These are phyloP conservation scores for Agrenia bidenticulata DNA, from an alignment of 2,888 invertebrate species.

Conservation along the genomic window DNA sequence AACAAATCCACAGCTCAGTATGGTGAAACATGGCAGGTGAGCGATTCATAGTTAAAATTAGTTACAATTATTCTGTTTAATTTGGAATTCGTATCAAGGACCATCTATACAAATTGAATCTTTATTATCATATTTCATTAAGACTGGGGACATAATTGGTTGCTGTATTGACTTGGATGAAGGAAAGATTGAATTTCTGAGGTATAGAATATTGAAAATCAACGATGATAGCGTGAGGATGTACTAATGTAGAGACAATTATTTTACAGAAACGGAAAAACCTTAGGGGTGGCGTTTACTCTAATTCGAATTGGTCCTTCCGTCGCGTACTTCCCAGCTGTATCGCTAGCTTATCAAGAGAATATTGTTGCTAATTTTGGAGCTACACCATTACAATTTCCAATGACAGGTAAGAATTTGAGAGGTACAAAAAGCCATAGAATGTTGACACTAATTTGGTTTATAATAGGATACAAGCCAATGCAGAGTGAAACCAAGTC, in stretches of 20 bases:
- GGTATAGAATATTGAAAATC: slow-evolving; percentile 17
- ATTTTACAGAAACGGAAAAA: slow-evolving; percentile 68
- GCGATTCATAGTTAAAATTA: background rate
- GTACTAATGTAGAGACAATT: no score
- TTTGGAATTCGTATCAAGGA: background rate
- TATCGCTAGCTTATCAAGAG: slow-evolving; percentile 75
- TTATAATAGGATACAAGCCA: slow-evolving; percentile 63
- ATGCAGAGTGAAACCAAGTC: slow-evolving; percentile 60
- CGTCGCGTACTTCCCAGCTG: slow-evolving; percentile 76
- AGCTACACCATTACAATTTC: slow-evolving; percentile 67
- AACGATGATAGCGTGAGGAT: slow-evolving; percentile 1
- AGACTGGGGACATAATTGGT: slow-evolving; percentile 77
- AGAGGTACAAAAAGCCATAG: slow-evolving; percentile 68
- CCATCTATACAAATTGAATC: background rate
- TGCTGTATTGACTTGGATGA: slow-evolving; percentile 73
- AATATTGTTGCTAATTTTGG: slow-evolving; percentile 79
- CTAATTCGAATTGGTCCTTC: slow-evolving; percentile 71
- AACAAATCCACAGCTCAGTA: slow-evolving; percentile 71
- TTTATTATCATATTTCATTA: background rate
- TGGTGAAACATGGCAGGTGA: slow-evolving; percentile 70
- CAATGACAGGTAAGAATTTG: slow-evolving; percentile 67
- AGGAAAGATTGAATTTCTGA: slow-evolving; percentile 64
- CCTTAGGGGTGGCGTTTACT: slow-evolving; percentile 72
- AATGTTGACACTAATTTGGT: slow-evolving; percentile 58
- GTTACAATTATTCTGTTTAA: background rate